Conservation (phyloP, 2,888 invertebrate species). For the Ypsolopha sequella region DNA sequence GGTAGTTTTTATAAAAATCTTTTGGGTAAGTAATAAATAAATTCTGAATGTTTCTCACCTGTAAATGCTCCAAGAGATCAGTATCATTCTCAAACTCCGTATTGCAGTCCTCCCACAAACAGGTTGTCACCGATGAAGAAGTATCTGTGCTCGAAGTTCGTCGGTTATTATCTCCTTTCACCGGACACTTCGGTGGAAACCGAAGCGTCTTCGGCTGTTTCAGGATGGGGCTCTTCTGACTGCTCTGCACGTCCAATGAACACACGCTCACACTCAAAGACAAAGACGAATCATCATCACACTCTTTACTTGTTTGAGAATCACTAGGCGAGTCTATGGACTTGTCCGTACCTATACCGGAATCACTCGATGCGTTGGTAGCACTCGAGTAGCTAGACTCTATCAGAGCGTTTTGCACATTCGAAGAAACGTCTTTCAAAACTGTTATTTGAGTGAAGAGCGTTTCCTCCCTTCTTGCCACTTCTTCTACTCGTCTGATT, state of each 20-base stretch:
- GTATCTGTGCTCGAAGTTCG: conserved; percentile 54
- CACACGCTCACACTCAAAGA: conserved; percentile 56
- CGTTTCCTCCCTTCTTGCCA: conserved; percentile 51
- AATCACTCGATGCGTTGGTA: conserved; percentile 55
- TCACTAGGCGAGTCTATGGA: conserved; percentile 62
- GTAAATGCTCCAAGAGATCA: conserved; percentile 88
- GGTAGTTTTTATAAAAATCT: no score
- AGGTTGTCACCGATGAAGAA: conserved; percentile 68
- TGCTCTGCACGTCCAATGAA: conserved; percentile 41
- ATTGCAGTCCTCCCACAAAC: conserved; percentile 88
- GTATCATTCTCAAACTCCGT: conserved; percentile 83
- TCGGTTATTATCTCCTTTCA: conserved; percentile 37
- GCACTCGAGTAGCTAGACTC: conserved; percentile 54
- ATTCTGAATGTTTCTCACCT: conserved; percentile 65
- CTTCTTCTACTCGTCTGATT: conserved; percentile 43
- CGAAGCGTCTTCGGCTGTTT: conserved; percentile 86
- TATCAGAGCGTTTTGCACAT: conserved; percentile 54
- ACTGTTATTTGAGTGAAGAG: conserved; percentile 62
- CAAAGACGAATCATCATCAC: conserved; percentile 59
- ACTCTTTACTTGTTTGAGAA: conserved; percentile 58
- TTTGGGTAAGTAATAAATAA: no score
- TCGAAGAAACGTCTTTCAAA: conserved; percentile 56
- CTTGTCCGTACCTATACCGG: conserved; percentile 61
- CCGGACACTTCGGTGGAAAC: conserved; percentile 75
- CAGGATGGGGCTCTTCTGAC: conserved; percentile 80